Conservation (phyloP, 2,888 invertebrate species). For the Coleophora deauratella region DNA sequence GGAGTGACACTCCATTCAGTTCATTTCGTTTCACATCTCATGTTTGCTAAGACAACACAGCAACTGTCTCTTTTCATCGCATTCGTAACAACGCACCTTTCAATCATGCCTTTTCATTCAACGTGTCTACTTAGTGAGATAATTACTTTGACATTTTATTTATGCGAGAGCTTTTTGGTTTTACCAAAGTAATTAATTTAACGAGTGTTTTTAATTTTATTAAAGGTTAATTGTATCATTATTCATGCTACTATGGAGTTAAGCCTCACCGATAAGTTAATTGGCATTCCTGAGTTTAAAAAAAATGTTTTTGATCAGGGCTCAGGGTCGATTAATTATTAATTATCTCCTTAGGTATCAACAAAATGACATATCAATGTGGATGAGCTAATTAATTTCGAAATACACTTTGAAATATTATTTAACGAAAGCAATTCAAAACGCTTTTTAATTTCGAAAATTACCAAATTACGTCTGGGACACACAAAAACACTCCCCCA, state of each 20-base stretch:
- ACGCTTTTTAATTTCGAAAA: no score
- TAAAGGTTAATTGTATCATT: constrained; percentile 8
- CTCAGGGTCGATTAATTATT: no score
- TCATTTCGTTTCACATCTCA: constrained; percentile 55
- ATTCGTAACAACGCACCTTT: constrained; percentile 4
- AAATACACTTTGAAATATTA: no score
- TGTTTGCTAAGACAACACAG: constrained; percentile 53
- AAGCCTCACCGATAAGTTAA: no score
- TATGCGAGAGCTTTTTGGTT: constrained; percentile 18
- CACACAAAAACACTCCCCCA: constrained; percentile 1
- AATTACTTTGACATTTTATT: constrained; percentile 43
- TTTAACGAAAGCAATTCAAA: no score
- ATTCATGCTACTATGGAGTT: no score
- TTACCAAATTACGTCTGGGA: no score
- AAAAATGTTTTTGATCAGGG: no score
- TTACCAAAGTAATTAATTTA: constrained; percentile 1
- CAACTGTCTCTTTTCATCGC: constrained; percentile 33
- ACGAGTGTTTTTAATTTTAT: not conserved
- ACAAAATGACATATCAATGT: no score
- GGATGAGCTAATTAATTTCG: no score
- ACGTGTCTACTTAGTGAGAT: constrained; percentile 10
- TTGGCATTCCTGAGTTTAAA: not conserved
- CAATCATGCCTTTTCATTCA: not conserved
- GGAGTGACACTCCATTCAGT: constrained; percentile 38
- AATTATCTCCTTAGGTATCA: no score